Percentiles rank a stretch among this genome's conserved stretches.
phyloP scores from a whole-genome alignment of 2,797 vertebrate genomes.

The Chelon labrosus region DNA sequence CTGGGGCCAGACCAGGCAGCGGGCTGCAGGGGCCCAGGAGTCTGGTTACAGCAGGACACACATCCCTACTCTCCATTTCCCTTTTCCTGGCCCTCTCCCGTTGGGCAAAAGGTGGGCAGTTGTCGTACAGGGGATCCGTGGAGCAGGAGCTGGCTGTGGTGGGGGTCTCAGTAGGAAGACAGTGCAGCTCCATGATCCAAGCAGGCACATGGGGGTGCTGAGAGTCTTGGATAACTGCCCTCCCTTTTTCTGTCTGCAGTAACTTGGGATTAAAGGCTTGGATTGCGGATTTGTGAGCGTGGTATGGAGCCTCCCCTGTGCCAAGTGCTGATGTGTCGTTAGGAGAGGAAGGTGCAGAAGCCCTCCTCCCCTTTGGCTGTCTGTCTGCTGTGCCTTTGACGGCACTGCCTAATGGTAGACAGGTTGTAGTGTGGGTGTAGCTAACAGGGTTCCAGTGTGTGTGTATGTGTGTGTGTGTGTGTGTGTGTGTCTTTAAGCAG shows the following conservation, averaged over 20 bases:
- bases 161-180: slow-evolving; percentile 71
- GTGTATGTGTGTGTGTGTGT: slow-evolving; percentile 30
- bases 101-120: slow-evolving; percentile 74
- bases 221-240: slow-evolving; percentile 53
- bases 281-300: slow-evolving; percentile 60
- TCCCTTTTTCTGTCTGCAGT: slow-evolving; percentile 62
- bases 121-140: slow-evolving; percentile 76
- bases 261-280: slow-evolving; percentile 54
- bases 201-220: slow-evolving; percentile 58
- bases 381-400: slow-evolving; percentile 57
- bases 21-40: slow-evolving; percentile 54
- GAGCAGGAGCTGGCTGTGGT: slow-evolving; percentile 76
- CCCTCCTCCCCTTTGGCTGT: slow-evolving; percentile 56
- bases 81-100: slow-evolving; percentile 61
- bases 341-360: slow-evolving; percentile 52
- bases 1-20: slow-evolving; percentile 66
- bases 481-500: slow-evolving; percentile 72
- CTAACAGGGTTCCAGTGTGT: slow-evolving; percentile 20
- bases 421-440: slow-evolving; percentile 47
- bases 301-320: slow-evolving; percentile 52
- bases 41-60: slow-evolving; percentile 69
- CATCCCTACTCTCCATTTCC: slow-evolving; percentile 66
- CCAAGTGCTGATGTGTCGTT: slow-evolving; percentile 56
- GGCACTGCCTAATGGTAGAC: slow-evolving; percentile 42
- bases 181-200: slow-evolving; percentile 77